Percentiles rank a stretch among this genome's conserved stretches.
phyloP scores from a whole-genome alignment of 2,113 vertebrate species.

The Zosterops japonicus region DNA sequence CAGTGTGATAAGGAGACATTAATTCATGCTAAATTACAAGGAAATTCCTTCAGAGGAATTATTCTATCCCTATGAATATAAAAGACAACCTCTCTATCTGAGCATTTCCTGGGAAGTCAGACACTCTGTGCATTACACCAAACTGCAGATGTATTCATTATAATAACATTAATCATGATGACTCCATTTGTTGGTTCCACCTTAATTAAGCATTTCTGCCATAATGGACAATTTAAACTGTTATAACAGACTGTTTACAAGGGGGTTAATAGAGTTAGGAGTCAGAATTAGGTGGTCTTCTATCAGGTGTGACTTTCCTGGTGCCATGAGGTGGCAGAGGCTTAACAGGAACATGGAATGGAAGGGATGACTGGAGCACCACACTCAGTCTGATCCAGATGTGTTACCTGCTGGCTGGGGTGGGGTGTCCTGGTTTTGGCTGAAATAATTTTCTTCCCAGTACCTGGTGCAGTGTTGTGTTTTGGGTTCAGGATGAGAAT shows the following conservation, averaged over 20 bases:
- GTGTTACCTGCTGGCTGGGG: not conserved
- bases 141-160: conserved; percentile 41
- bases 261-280: not conserved
- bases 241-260: conserved; percentile 21
- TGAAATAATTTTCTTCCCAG: not conserved
- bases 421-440: not conserved
- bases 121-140: not conserved
- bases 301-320: not conserved
- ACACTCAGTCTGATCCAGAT: not conserved
- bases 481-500: not conserved
- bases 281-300: not conserved
- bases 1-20: conserved; percentile 27
- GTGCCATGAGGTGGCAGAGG: not conserved
- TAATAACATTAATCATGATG: conserved; percentile 41
- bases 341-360: rapidly evolving
- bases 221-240: conserved; percentile 24
- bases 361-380: not conserved
- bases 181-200: conserved; percentile 51
- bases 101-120: conserved; percentile 21
- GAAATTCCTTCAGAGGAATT: conserved; percentile 34
- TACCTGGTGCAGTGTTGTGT: not conserved
- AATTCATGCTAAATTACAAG: conserved; percentile 30
- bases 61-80: conserved; percentile 18
- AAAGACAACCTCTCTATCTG: not conserved
- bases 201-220: conserved; percentile 42